Evolutionary conservation across 2,888 invertebrate species (phyloP), one percentile per base, ranked within the genome.

Genomic region (Nymphalis polychloros): DNA sequence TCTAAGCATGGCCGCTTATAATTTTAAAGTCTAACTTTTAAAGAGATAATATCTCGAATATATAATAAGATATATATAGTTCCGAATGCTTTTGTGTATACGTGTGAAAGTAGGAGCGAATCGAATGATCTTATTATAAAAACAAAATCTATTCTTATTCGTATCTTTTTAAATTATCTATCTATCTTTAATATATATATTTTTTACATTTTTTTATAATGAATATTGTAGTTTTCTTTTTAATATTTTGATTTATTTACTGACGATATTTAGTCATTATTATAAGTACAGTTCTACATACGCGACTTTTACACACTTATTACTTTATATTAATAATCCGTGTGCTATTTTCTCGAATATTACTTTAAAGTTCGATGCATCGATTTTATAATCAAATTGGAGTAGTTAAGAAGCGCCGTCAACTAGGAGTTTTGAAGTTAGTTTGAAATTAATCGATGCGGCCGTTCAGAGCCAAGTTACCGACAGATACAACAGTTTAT

Each of bases 381-480:
- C 55, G 55, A 55, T 66, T 66, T 62, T 48, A 60, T 64, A 67
- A 64, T 67, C 48, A 67, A 71, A 68, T 67, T 65, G 59, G 59
- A 61, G 53, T 60, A 71, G 71, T 69, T 71, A 71, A 69, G 72
- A 69, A 70, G 66, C 35, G 55, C 60, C 52, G 65, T 67, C 78
- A 78, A 67, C 67, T 61, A 67, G 63, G 80, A 81, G 80, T 83
- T 85, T 79, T 78, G 79, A 80, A 81, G 76, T 79, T 81, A 84
- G 78, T 83, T 84, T 76, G 80, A 81, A 82, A 84, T 83, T 81
- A 84, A 84, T 84, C 81, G 70, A 70, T 69, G 68, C 53, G 55
- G 63, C 69, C 65, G 46, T 63, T 67, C 64, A 48, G 63, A 59
- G 63, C 50, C 48, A 65, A 65, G 49, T 63, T 68, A 64, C 59